Evolutionary conservation across 2,797 vertebrate species (phyloP), one percentile per base, ranked within the genome.

Genomic region (Gymnothorax reevesii): DNA sequence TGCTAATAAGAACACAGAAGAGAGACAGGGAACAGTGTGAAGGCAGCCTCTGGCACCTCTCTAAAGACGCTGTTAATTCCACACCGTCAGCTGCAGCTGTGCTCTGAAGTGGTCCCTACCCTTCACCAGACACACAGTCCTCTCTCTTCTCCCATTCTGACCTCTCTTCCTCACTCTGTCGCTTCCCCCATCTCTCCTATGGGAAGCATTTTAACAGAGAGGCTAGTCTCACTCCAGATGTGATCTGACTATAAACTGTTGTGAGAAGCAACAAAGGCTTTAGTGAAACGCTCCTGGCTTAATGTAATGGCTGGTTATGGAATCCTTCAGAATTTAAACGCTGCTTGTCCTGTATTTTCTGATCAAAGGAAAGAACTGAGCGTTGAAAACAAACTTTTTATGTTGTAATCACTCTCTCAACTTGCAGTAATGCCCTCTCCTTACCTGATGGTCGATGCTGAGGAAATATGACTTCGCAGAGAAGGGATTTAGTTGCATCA

Each of bases 1-100:
- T 66, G 73, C 92, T 90, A 94, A 93, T 59, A 87, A 92, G 94
- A 93, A 91, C 42, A 90, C 88, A 89, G 64, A 66, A 66, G 9
- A 62, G 60, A 80, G 57, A 59, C 27, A 25, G 55, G 59, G 20
- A 73, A 79, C 49, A 54, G n/a, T 52, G 83, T 20, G 71, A 62
- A 87, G 55, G 66, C 57, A 57, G 87, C 12, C n/a, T 13, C 83
- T 85, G 84, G 84, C 84, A 73, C 17, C 22, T 33, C 33, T 83
- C 62, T 54, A 83, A 87, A 85, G 62, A 20, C 54, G 13, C 62
- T 49, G 83, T 87, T 87, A 83, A 83, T 87, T 64, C 33, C 42
- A 71, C 55, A 75, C 62, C 27, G 20, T 85, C 66, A 57, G 55
- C 86, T 86, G 83, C 64, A 87, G 80, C 85, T 88, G 87, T 77